Conservation (phyloP, 2,888 invertebrate species). For the Sarcophaga variegata region DNA sequence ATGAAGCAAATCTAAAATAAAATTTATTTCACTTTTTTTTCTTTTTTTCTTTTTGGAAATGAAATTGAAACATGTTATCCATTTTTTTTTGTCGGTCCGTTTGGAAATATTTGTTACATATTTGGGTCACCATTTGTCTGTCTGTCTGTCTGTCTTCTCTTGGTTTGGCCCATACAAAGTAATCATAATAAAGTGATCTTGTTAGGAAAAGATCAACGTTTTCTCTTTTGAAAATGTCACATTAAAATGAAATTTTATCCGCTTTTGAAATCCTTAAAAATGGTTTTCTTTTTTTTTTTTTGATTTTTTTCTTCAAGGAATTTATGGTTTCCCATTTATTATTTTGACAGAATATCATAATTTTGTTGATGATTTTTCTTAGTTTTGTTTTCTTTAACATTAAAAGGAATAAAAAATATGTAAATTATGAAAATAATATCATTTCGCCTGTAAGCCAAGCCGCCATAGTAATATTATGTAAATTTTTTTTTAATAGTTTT, state of each 20-base stretch:
- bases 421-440: not conserved
- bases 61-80: conserved; percentile 41
- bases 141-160: too few relatives aligned
- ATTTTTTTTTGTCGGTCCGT: not conserved
- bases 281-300: conserved; percentile 30
- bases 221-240: not conserved
- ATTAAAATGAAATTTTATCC: conserved; percentile 23
- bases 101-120: conserved; percentile 48
- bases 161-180: conserved; percentile 46
- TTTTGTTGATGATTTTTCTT: conserved; percentile 23
- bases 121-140: not conserved
- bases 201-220: conserved; percentile 46
- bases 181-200: conserved; percentile 69
- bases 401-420: not conserved
- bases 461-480: not conserved
- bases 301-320: conserved; percentile 3
- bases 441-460: not conserved
- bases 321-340: conserved; percentile 66
- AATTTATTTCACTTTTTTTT: conserved; percentile 61
- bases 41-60: conserved; percentile 28
- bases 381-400: not conserved
- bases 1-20: conserved; percentile 65
- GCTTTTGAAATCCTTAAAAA: not conserved
- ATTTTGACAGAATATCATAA: conserved; percentile 69
- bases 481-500: conserved; percentile 36